Conservation (phyloP, 2,888 invertebrate species). For the Mechanitis messenoides region DNA sequence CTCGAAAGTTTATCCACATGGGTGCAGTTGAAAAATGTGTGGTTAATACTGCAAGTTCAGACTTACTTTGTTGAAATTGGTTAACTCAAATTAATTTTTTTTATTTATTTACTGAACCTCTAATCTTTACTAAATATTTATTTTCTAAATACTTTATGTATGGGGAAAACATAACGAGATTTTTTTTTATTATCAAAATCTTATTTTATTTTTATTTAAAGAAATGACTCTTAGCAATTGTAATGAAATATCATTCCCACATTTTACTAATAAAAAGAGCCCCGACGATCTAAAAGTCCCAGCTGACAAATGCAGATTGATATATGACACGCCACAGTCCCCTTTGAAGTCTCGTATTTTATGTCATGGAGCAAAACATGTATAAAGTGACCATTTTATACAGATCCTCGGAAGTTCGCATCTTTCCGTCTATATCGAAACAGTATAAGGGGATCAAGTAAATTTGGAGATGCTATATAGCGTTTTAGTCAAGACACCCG, state of each 20-base stretch:
- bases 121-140: too few species aligned
- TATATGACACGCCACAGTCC: slow-evolving; percentile 48
- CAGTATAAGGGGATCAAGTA: slow-evolving; percentile 35
- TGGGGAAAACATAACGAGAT: not conserved
- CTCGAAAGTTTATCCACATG: slow-evolving; percentile 2
- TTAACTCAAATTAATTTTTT: too few species aligned
- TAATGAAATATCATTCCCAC: not conserved
- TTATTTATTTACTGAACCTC: too few species aligned
- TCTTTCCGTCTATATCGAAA: slow-evolving; percentile 9
- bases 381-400: slow-evolving; percentile 51
- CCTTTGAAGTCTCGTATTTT: slow-evolving; percentile 53
- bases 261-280: slow-evolving; percentile 28
- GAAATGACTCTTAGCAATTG: not conserved
- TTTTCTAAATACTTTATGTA: too few species aligned
- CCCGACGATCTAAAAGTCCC: slow-evolving; percentile 49
- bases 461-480: slow-evolving; percentile 46
- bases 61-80: not conserved
- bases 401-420: slow-evolving; percentile 30
- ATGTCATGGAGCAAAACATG: slow-evolving; percentile 52
- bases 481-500: slow-evolving; percentile 48
- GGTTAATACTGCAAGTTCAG: slow-evolving; percentile 1
- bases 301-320: slow-evolving; percentile 51
- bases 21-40: slow-evolving; percentile 5
- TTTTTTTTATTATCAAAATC: too few species aligned
- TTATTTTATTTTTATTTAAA: not conserved